phyloP scores from a whole-genome alignment of 1,140 invertebrate genomes.

The Drosophila quadrilineata region DNA sequence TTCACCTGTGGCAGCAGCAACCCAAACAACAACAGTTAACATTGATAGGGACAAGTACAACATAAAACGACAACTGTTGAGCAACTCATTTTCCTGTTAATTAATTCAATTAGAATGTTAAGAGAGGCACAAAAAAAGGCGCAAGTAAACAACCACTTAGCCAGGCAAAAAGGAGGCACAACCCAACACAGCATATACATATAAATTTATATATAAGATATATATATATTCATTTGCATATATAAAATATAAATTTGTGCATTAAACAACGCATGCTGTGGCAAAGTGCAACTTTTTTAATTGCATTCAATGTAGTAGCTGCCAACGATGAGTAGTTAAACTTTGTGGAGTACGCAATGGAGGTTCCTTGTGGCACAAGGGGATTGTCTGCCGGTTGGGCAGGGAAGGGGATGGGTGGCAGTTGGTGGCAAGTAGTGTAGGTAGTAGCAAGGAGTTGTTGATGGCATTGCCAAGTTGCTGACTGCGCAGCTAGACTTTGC shows the following conservation, averaged over 20 bases:
- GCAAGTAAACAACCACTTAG: constrained; percentile 27
- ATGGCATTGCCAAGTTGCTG: constrained; percentile 55
- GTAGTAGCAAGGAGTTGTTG: constrained; percentile 1
- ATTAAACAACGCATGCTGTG: neutral
- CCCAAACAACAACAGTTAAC: neutral
- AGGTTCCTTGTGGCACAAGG: too few relatives aligned
- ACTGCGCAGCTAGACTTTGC: constrained; percentile 8
- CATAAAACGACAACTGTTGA: constrained; percentile 57
- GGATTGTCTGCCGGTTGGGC: too few relatives aligned
- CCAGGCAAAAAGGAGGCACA: neutral
- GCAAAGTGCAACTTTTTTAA: constrained; percentile 65
- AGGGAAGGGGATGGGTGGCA: constrained; percentile 1
- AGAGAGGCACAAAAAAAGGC: constrained; percentile 8
- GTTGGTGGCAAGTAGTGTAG: neutral
- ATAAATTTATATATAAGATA: neutral
- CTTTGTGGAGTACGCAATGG: too few relatives aligned
- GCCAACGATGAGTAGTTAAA: constrained; percentile 43
- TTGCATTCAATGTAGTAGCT: constrained; percentile 77
- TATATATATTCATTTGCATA: neutral
- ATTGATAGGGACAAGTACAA: constrained; percentile 15
- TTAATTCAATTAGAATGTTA: constrained; percentile 69
- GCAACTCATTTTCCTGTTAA: constrained; percentile 71
- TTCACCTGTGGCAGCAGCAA: constrained; percentile 27
- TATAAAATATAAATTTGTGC: too few relatives aligned
- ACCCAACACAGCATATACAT: neutral